phyloP scores from a whole-genome alignment of 2,797 vertebrate genomes.

The Meda fulgida region DNA sequence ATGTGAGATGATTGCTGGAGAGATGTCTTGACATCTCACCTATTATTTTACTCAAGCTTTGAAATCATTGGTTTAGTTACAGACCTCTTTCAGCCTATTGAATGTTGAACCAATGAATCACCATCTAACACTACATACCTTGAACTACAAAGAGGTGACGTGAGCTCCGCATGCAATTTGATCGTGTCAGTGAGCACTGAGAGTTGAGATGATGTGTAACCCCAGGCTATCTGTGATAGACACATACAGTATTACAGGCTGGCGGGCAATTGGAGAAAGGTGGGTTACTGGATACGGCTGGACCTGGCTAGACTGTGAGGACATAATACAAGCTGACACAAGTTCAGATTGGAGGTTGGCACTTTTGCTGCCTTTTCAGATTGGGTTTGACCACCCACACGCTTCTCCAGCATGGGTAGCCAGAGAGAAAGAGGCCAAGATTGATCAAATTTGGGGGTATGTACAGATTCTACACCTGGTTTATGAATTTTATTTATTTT shows the following conservation, averaged over 20 bases:
- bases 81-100: conserved; percentile 29
- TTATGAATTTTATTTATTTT: conserved; percentile 8
- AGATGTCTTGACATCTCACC: neutral
- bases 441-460: neutral
- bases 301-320: conserved; percentile 42
- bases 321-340: conserved; percentile 51
- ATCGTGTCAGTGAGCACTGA: conserved; percentile 41
- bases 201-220: conserved; percentile 47
- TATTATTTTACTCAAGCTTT: conserved; percentile 31
- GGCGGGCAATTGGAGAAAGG: conserved; percentile 59
- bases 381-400: conserved; percentile 55
- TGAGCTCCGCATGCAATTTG: conserved; percentile 50
- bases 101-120: conserved; percentile 47
- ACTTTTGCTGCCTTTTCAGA: conserved; percentile 51
- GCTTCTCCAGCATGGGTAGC: conserved; percentile 30
- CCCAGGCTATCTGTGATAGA: conserved; percentile 50
- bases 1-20: neutral
- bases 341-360: conserved; percentile 49
- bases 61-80: conserved; percentile 34
- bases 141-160: conserved; percentile 35
- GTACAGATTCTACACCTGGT: conserved; percentile 1
- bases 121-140: conserved; percentile 40
- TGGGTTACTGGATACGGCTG: conserved; percentile 54
- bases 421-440: conserved; percentile 33
- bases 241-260: conserved; percentile 54